Percentiles rank a stretch among this genome's conserved stretches.
Evolutionary conservation across 2,113 vertebrate species (phyloP).

Genomic region (Sapayoa aenigma): DNA sequence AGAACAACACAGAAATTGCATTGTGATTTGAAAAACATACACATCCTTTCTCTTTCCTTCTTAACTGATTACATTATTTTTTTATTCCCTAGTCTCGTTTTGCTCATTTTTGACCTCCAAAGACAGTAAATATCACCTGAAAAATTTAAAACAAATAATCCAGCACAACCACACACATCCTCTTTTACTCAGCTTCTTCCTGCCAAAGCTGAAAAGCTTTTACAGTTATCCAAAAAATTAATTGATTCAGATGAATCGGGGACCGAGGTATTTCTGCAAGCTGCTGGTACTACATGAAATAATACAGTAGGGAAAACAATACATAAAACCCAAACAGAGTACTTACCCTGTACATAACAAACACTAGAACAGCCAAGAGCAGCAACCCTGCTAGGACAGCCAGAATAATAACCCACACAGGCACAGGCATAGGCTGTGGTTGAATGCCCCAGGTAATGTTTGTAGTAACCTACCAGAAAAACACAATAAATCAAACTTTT

Average conservation of each 20-base stretch:
- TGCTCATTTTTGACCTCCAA: background rate
- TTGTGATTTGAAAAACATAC: background rate
- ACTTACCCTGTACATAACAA: constrained; percentile 95
- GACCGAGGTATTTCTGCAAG: background rate
- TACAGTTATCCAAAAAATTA: background rate
- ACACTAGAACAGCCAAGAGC: constrained; percentile 90
- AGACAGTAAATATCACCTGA: background rate
- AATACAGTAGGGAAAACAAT: background rate
- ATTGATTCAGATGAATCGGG: background rate
- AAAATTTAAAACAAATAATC: background rate
- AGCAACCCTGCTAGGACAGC: constrained; percentile 91
- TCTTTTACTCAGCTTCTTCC: background rate
- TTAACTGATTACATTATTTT: background rate
- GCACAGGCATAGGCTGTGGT: constrained; percentile 79
- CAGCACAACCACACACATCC: background rate
- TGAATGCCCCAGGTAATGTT: constrained; percentile 89
- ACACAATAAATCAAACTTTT: background rate
- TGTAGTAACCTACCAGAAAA: constrained; percentile 80
- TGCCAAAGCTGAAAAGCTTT: background rate
- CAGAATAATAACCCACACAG: constrained; percentile 92
- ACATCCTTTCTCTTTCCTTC: background rate
- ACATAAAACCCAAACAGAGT: background rate
- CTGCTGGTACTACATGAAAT: background rate
- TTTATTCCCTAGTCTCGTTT: background rate
- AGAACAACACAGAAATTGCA: background rate